These are phyloP conservation scores for Orius insidiosus DNA, from an alignment of 1,140 invertebrate genomes.

Conservation along the genomic window DNA sequence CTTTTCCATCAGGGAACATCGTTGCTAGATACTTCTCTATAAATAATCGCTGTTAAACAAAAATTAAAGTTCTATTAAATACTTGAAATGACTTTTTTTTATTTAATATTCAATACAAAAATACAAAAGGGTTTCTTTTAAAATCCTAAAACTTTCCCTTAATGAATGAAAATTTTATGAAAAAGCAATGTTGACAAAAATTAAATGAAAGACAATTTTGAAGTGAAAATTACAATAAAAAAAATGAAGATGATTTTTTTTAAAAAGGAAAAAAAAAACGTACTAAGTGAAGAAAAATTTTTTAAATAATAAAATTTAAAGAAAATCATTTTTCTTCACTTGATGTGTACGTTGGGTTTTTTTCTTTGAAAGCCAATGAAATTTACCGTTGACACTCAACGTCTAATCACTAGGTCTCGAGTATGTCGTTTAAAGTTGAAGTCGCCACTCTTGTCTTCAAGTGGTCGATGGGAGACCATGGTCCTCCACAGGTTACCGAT, in stretches of 20 bases:
- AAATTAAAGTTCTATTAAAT: not conserved
- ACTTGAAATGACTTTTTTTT: not conserved
- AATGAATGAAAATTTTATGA: no score
- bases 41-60: slow-evolving; percentile 18
- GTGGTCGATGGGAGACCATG: not conserved
- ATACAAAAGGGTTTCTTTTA: no score
- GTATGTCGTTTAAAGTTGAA: no score
- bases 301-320: no score
- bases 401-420: slow-evolving; percentile 5
- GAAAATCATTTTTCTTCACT: no score
- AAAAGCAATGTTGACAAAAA: no score
- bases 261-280: no score
- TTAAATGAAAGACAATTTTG: no score
- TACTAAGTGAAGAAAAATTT: no score
- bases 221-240: no score
- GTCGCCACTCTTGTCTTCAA: slow-evolving; percentile 3
- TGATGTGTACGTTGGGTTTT: not conserved
- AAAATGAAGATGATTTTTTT: no score
- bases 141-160: no score
- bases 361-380: slow-evolving; percentile 7
- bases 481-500: slow-evolving; percentile 6
- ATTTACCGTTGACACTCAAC: slow-evolving; percentile 13
- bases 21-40: slow-evolving; percentile 19
- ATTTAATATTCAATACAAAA: slow-evolving; percentile 2
- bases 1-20: not conserved